These are phyloP conservation scores for Lepus oiostolus DNA, from an alignment of 2,797 vertebrate species.

Conservation along the genomic window DNA sequence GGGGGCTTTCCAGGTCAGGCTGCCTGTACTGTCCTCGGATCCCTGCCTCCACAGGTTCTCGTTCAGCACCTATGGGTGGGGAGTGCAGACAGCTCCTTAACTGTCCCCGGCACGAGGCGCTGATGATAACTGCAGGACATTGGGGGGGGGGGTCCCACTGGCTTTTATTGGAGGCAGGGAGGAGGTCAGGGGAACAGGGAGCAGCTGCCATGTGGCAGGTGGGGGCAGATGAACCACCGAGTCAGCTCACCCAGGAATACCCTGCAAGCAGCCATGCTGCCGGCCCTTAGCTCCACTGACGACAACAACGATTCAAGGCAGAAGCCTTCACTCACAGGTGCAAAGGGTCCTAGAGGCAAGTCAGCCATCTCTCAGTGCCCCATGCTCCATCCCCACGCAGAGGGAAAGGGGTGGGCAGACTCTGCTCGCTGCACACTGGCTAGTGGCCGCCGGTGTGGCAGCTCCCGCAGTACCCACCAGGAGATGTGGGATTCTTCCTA, in stretches of 20 bases:
- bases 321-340: neutral
- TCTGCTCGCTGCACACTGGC: too few relatives aligned
- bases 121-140: neutral
- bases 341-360: neutral
- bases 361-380: neutral
- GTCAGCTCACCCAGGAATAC: slow-evolving; percentile 35
- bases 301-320: neutral
- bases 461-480: neutral
- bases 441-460: neutral
- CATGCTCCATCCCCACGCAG: neutral
- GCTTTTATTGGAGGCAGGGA: too few relatives aligned
- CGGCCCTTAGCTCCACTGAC: slow-evolving; percentile 44
- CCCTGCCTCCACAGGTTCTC: neutral
- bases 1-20: neutral
- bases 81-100: neutral
- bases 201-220: neutral
- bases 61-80: neutral
- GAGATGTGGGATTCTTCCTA: neutral
- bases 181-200: neutral
- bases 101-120: neutral
- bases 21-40: neutral
- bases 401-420: neutral
- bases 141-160: neutral
- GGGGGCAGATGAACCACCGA: slow-evolving; percentile 26
- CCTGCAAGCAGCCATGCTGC: neutral